These are phyloP conservation scores for Edolisoma coerulescens DNA, from an alignment of 2,113 vertebrate species.

Conservation along the genomic window DNA sequence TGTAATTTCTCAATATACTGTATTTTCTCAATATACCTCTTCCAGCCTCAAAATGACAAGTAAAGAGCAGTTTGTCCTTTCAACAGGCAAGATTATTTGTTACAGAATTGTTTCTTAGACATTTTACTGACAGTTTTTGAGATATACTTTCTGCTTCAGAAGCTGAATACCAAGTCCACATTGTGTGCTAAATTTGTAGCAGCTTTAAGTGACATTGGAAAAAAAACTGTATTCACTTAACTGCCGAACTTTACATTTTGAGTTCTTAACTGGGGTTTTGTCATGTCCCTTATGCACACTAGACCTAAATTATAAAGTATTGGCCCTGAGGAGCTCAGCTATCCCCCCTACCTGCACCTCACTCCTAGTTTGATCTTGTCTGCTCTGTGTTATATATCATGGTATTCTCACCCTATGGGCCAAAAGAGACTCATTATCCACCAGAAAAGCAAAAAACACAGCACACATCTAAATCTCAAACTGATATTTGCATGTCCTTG, in stretches of 20 bases:
- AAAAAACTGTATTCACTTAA: background rate
- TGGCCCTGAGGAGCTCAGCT: background rate
- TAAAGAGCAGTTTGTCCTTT: constrained; percentile 22
- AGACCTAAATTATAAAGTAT: background rate
- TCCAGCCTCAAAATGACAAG: background rate
- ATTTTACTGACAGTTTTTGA: constrained; percentile 10
- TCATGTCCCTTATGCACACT: background rate
- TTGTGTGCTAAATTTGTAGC: background rate
- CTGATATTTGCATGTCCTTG: constrained; percentile 48
- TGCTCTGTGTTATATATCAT: background rate
- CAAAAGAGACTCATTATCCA: constrained; percentile 58
- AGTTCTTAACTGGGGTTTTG: background rate
- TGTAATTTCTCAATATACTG: background rate
- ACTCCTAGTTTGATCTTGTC: background rate
- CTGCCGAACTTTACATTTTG: background rate
- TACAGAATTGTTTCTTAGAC: background rate
- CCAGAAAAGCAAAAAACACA: constrained; percentile 32
- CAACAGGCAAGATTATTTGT: background rate
- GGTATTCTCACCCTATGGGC: background rate
- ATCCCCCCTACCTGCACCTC: background rate
- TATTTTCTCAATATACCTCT: background rate
- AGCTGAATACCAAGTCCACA: background rate
- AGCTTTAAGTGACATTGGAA: background rate
- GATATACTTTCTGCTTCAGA: background rate
- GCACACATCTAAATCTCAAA: constrained; percentile 22